These are phyloP conservation scores for Spinus olivaceus DNA, from an alignment of 2,797 vertebrate genomes.

Conservation along the genomic window DNA sequence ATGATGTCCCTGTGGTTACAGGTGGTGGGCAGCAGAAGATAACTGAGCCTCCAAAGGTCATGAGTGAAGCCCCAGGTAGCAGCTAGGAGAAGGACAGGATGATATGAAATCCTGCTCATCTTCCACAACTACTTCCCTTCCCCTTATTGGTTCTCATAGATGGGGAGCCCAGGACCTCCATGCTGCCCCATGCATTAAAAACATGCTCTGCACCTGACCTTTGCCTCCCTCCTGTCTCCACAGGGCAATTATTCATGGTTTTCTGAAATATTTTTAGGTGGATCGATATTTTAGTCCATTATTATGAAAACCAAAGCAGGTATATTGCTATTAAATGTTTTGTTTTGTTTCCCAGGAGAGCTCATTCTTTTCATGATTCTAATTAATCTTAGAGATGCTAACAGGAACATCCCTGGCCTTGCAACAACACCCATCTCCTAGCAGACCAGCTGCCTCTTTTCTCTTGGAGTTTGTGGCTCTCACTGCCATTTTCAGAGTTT, in stretches of 20 bases:
- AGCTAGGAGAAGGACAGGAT: not conserved
- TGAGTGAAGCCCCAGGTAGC: not conserved
- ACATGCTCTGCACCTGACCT: accelerated
- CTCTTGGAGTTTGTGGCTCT: not conserved
- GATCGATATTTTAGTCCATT: not conserved
- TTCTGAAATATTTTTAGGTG: not conserved
- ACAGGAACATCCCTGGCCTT: not conserved
- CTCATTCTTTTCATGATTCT: not conserved
- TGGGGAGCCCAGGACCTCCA: accelerated
- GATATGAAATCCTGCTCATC: not conserved
- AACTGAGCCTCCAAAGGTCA: accelerated
- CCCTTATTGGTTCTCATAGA: not conserved
- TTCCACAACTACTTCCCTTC: not conserved
- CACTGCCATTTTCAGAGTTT: not conserved
- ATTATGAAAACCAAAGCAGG: not conserved
- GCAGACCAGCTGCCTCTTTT: not conserved
- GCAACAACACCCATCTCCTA: not conserved
- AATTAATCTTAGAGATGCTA: not conserved
- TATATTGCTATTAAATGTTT: not conserved
- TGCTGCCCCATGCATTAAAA: accelerated
- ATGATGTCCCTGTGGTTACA: accelerated
- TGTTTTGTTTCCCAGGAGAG: not conserved
- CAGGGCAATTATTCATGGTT: not conserved
- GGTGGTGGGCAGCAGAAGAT: not conserved
- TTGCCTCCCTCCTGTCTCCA: not conserved